Conservation (phyloP, 2,888 invertebrate genomes). For the Hemistola chrysoprasaria region DNA sequence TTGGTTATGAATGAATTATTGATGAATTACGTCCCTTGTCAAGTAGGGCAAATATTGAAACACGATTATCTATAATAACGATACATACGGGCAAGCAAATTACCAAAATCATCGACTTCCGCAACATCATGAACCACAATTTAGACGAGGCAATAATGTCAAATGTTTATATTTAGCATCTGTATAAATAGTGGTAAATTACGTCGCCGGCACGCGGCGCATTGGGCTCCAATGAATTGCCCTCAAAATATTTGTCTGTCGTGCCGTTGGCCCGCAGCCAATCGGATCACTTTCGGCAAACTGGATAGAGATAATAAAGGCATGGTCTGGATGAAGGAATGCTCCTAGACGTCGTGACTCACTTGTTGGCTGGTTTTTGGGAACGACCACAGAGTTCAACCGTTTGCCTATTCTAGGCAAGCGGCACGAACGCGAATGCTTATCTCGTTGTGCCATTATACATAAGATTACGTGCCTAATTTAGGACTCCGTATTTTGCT, state of each 20-base stretch:
- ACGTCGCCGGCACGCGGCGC: slow-evolving; percentile 48
- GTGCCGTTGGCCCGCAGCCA: slow-evolving; percentile 68
- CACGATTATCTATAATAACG: slow-evolving; percentile 25
- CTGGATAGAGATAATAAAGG: slow-evolving; percentile 58
- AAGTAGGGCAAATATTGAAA: slow-evolving; percentile 7
- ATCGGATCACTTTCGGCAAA: slow-evolving; percentile 72
- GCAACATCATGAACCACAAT: slow-evolving; percentile 42
- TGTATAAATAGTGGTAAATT: slow-evolving; percentile 68
- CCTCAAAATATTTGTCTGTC: slow-evolving; percentile 78
- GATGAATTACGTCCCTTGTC: no score
- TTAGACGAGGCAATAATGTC: slow-evolving; percentile 54
- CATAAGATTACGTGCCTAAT: background rate
- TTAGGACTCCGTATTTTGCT: no score
- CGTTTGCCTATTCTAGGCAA: slow-evolving; percentile 15
- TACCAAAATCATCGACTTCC: slow-evolving; percentile 50
- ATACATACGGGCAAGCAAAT: slow-evolving; percentile 25
- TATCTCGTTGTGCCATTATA: background rate
- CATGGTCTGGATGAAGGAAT: slow-evolving; percentile 51
- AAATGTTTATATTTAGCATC: slow-evolving; percentile 63
- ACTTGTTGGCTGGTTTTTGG: slow-evolving; percentile 37
- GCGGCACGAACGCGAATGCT: slow-evolving; percentile 4
- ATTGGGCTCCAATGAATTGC: slow-evolving; percentile 65
- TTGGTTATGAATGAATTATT: no score
- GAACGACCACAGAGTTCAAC: slow-evolving; percentile 29
- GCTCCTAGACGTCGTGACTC: slow-evolving; percentile 43